These are phyloP conservation scores for Noturus placidus DNA, from an alignment of 2,113 vertebrate species.

Conservation along the genomic window DNA sequence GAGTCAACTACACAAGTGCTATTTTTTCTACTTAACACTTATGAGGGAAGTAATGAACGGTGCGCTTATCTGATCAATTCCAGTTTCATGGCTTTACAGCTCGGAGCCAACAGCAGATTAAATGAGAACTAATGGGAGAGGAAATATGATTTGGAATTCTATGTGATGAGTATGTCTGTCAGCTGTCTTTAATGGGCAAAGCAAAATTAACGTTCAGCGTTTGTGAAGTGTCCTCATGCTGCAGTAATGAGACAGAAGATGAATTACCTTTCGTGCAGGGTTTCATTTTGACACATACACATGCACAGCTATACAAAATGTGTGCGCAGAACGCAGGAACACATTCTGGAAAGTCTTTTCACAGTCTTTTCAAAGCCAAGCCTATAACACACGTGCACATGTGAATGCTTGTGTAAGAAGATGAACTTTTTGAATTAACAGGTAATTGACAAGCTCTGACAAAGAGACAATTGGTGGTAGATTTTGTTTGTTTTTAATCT, in stretches of 20 bases:
- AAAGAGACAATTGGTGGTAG: not conserved
- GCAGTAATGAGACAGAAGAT: conserved; percentile 53
- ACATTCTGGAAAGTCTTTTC: not conserved
- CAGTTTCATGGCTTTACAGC: conserved; percentile 34
- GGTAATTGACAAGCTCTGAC: not conserved
- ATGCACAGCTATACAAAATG: conserved; percentile 1
- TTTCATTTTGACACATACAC: conserved; percentile 39
- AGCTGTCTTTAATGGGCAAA: conserved; percentile 42
- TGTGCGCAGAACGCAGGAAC: not conserved
- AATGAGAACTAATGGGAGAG: conserved; percentile 53
- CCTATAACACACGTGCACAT: not conserved
- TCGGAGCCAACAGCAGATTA: conserved; percentile 46
- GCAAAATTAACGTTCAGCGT: conserved; percentile 49
- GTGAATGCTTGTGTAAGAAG: not conserved
- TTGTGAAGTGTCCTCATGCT: conserved; percentile 51
- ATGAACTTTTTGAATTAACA: not conserved
- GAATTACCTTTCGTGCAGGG: conserved; percentile 50
- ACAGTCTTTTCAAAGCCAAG: not conserved
- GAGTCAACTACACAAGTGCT: conserved; percentile 25
- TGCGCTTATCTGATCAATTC: conserved; percentile 48
- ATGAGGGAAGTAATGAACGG: conserved; percentile 42
- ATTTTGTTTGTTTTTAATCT: not conserved
- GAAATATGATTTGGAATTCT: conserved; percentile 53
- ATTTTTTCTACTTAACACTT: conserved; percentile 39
- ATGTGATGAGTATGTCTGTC: conserved; percentile 54